Evolutionary conservation across 2,113 vertebrate genomes (phyloP), one percentile per base, ranked within the genome.

Genomic region (Megaceryle maxima): DNA sequence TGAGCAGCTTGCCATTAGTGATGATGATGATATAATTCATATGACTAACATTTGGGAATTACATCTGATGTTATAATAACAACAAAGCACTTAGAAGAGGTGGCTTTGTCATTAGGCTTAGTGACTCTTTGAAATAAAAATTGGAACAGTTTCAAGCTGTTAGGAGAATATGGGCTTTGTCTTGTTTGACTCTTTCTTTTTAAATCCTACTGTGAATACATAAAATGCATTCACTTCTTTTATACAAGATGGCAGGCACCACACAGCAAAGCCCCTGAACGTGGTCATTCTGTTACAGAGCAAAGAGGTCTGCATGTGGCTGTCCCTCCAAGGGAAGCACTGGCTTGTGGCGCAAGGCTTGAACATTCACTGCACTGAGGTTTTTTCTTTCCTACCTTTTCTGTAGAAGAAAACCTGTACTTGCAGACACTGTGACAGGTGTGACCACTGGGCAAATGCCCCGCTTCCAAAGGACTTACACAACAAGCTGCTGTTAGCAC

Each of bases 31-130:
- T 37, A 62, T 81, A 81, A 88, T 72, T 91, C 51, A 76, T 81
- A 81, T 21, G 62, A 67, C 75, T 91, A 84, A 95, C 51, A 93
- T 41, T 53, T 81, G 69, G 46, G 75, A 88, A 81, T 72, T 84
- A 84, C 22, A 87, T 64, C 72, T 94, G 53, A 75, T 72, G n/a
- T n/a, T 91, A 21, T 48, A 50, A 51, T 80, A 94, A 14, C 91
- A 78, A 82, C 33, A 87, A 43, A 82, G 39, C 53, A 93, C 46
- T 89, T 76, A 87, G 33, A 94, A 29, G 43, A 90, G 28, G 78
- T 48, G 51, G 37, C 20, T 84, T 82, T 89, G 53, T 70, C 56
- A 51, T 78, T 37, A 82, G 60, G 88, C 46, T 81, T 84, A 55
- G 24, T 31, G 74, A 41, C 11, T 73, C 56, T 64, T 51, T 24